A percentile compares a stretch with the other conserved stretches of the same genome.
phyloP scores from a whole-genome alignment of 2,888 invertebrate genomes.

The Vesta saturnalis region DNA sequence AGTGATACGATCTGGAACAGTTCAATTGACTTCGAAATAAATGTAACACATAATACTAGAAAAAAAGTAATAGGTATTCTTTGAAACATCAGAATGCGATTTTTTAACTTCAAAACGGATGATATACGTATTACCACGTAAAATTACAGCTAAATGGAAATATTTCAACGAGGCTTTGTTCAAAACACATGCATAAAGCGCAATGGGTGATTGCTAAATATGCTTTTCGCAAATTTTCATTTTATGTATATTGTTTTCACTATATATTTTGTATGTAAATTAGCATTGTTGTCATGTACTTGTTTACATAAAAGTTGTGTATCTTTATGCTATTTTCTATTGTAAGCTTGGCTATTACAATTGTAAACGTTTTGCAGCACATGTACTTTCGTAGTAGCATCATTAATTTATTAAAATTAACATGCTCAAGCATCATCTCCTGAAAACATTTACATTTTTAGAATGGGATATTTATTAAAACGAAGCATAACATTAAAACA shows the following conservation, averaged over 20 bases:
- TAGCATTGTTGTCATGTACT: background rate
- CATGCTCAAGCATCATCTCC: too few relatives aligned
- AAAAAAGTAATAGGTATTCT: too few relatives aligned
- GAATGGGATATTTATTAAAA: too few relatives aligned
- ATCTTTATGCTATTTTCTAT: too few relatives aligned
- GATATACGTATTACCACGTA: background rate
- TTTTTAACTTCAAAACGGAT: background rate
- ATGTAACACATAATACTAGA: too few relatives aligned
- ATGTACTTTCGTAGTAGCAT: background rate
- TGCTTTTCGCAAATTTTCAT: background rate
- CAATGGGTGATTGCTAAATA: background rate
- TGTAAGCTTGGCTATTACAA: background rate
- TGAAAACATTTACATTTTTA: too few relatives aligned
- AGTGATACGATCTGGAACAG: slow-evolving; percentile 46
- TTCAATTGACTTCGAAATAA: slow-evolving; percentile 40
- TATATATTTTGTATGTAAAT: slow-evolving; percentile 1
- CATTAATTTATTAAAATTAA: too few relatives aligned
- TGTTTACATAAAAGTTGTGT: background rate
- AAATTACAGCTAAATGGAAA: background rate
- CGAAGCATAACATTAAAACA: too few relatives aligned
- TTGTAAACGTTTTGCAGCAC: background rate
- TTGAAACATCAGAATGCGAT: background rate
- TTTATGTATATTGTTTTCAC: background rate
- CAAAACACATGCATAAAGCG: background rate
- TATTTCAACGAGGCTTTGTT: background rate